phyloP scores from a whole-genome alignment of 2,888 invertebrate species.

The Dryocosmus kuriphilus region DNA sequence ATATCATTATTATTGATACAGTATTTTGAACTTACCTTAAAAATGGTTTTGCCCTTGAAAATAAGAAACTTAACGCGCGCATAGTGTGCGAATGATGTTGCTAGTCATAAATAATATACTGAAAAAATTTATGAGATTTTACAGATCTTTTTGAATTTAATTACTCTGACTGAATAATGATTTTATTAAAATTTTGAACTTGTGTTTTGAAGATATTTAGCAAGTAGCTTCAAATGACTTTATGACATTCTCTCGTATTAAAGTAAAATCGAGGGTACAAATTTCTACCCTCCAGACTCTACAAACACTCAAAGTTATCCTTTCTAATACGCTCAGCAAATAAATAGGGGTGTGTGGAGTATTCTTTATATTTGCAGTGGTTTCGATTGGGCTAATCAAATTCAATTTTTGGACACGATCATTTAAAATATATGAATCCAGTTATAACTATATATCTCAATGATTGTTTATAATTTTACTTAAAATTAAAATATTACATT shows the following conservation, averaged over 20 bases:
- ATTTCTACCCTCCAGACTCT: slow-evolving; percentile 26
- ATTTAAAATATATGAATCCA: neutral
- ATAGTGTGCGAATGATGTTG: too few relatives aligned
- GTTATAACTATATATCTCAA: too few relatives aligned
- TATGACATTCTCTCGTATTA: neutral
- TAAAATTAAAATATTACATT: too few relatives aligned
- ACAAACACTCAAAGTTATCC: slow-evolving; percentile 64
- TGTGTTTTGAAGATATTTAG: neutral
- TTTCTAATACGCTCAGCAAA: slow-evolving; percentile 50
- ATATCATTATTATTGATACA: too few relatives aligned
- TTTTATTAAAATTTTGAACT: neutral
- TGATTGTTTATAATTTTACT: too few relatives aligned
- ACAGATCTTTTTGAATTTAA: too few relatives aligned
- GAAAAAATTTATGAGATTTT: too few relatives aligned
- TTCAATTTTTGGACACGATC: neutral
- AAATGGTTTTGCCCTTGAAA: too few relatives aligned
- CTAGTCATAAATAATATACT: too few relatives aligned
- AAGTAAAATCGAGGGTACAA: neutral
- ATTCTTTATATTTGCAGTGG: slow-evolving; percentile 15
- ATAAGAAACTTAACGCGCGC: too few relatives aligned
- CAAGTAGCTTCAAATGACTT: neutral
- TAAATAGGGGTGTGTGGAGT: slow-evolving; percentile 38
- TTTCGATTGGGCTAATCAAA: neutral
- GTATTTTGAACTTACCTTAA: too few relatives aligned
- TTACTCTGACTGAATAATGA: too few relatives aligned